Base-by-base conservation (phyloP, 2,888 invertebrate genomes). In the Polietes domitor region DNA sequence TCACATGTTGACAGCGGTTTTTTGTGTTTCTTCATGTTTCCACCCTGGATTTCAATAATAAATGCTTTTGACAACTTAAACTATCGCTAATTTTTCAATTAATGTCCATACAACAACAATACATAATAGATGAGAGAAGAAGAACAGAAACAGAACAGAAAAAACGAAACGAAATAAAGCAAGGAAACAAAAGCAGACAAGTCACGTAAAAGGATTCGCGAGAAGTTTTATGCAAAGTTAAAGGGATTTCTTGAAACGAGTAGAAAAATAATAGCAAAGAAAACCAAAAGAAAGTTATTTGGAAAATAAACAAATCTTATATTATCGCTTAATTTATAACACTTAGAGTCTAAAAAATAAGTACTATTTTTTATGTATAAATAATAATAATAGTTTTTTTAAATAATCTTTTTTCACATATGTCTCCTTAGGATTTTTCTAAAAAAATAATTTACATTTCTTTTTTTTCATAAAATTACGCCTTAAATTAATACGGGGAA, bases 51-150 rank as follows among this genome's bases (percentile, higher is more conserved):
- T 50, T 21, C 32, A 37, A 47, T 61, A 65, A 76, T 53, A 78
- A 55, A 68, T 47, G 81, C 24, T 81, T 89, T 87, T 88, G 89
- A 90, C 89, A 88, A 87, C 86, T 87, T 81, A 86, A 90, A 89
- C 89, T 89, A 87, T 86, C 86, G 88, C 88, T 77, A 79, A 88
- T 89, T 89, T 88, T 87, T 87, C 89, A 90, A 90, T 90, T 90
- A 89, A 88, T 89, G 89, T 90, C 89, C 89, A 87, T 88, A 88
- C 58, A 58, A 87, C 88, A 50, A 77, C 43, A 58, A 73, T 73
- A 72, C 32, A 72, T 83, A 83, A 55, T 76, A 73, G 79, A 83
- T 68, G 37, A 19, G 43, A 41, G 41, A 41, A 10, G 15, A 26
- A n/a, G 41, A 12, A 37, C n/a, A 73, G 73, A 26, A 73, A 74